These are phyloP conservation scores for Leptinotarsa undecemlineata DNA, from an alignment of 1,140 invertebrate species.

Conservation along the genomic window DNA sequence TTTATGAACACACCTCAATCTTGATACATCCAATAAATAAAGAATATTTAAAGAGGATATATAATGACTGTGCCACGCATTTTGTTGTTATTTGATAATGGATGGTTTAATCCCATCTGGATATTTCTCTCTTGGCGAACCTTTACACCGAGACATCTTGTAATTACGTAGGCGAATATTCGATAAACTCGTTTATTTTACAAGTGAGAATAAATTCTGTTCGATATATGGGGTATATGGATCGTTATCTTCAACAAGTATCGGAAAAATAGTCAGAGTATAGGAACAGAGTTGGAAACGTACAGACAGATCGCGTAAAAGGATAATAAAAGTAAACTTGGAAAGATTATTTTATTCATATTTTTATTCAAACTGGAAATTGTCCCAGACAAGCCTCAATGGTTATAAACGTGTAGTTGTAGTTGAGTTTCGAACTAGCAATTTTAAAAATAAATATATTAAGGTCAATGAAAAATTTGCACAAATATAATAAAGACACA, in stretches of 20 bases:
- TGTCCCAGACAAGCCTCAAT: too few relatives aligned
- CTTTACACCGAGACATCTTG: background rate
- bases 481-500: too few relatives aligned
- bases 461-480: too few relatives aligned
- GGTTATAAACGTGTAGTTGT: too few relatives aligned
- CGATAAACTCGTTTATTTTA: slow-evolving; percentile 8
- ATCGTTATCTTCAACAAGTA: background rate
- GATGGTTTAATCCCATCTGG: slow-evolving; percentile 1
- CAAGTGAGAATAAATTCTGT: background rate
- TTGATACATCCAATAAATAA: background rate
- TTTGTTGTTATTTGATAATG: slow-evolving; percentile 3
- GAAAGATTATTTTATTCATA: too few relatives aligned
- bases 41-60: background rate
- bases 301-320: too few relatives aligned
- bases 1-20: background rate
- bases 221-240: slow-evolving; percentile 8
- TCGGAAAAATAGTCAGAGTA: background rate
- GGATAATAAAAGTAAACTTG: too few relatives aligned
- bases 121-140: background rate
- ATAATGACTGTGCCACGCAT: background rate
- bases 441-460: too few relatives aligned
- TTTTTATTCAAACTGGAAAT: too few relatives aligned
- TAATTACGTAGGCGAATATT: background rate
- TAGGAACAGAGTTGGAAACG: background rate
- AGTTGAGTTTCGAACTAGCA: too few relatives aligned